These are phyloP conservation scores for Dolichomitus sp. DNA, from an alignment of 2,888 invertebrate genomes.

Conservation along the genomic window DNA sequence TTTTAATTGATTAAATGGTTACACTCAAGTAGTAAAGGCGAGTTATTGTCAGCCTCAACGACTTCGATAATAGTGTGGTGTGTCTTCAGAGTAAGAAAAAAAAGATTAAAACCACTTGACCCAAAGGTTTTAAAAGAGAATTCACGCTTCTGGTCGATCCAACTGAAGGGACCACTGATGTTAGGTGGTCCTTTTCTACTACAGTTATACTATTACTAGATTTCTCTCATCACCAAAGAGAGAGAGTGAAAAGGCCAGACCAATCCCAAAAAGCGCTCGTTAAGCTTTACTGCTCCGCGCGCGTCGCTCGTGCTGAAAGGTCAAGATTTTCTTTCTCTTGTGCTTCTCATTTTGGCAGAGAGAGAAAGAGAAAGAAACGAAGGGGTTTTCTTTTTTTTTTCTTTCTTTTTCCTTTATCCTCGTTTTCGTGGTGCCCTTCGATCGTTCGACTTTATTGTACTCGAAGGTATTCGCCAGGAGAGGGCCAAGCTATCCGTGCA, in stretches of 20 bases:
- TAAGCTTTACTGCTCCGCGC: slow-evolving; percentile 75
- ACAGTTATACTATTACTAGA: slow-evolving; percentile 9
- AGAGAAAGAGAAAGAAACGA: slow-evolving; percentile 6
- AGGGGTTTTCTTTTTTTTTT: slow-evolving; percentile 10
- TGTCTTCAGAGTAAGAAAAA: background rate
- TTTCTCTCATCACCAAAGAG: slow-evolving; percentile 38
- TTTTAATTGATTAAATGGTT: slow-evolving; percentile 13
- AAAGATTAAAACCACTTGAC: slow-evolving; percentile 4
- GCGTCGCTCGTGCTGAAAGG: slow-evolving; percentile 70
- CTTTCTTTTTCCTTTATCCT: background rate
- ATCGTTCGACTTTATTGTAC: slow-evolving; percentile 44
- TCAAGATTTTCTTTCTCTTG: slow-evolving; percentile 75
- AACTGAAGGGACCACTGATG: background rate
- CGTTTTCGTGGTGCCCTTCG: slow-evolving; percentile 13
- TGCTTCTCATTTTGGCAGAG: slow-evolving; percentile 37
- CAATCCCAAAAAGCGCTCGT: slow-evolving; percentile 79
- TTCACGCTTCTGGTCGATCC: background rate
- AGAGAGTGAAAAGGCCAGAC: slow-evolving; percentile 72
- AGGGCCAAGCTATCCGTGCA: slow-evolving; percentile 25
- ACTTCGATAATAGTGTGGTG: slow-evolving; percentile 25
- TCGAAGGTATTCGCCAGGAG: slow-evolving; percentile 43
- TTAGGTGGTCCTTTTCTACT: slow-evolving; percentile 11
- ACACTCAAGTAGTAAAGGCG: slow-evolving; percentile 39
- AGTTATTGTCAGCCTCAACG: slow-evolving; percentile 42
- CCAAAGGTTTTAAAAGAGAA: slow-evolving; percentile 5